A percentile compares a stretch with the other conserved stretches of the same genome.
Evolutionary conservation across 92 coral and sea anemone species (phyloP).

Genomic region (Meandrina meandrites): DNA sequence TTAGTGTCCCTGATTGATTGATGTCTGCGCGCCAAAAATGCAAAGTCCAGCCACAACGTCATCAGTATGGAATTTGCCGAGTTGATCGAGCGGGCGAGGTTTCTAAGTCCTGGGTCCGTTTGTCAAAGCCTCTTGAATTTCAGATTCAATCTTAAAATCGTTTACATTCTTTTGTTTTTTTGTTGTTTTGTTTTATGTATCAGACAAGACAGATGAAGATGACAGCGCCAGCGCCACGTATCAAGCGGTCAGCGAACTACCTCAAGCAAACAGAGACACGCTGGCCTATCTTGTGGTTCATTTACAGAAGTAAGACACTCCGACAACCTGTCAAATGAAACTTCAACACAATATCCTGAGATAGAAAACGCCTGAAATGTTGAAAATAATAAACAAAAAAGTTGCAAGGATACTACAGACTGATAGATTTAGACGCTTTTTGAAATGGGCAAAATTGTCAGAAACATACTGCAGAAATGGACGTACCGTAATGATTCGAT

Average conservation of each 20-base stretch:
- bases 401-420: too few relatives aligned
- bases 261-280: constrained; percentile 96
- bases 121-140: too few relatives aligned
- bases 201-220: constrained; percentile 85
- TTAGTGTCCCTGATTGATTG: not conserved
- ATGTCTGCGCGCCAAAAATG: not conserved
- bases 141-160: too few relatives aligned
- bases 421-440: not conserved
- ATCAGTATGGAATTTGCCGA: not conserved
- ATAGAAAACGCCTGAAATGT: too few relatives aligned
- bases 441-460: not conserved
- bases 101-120: not conserved
- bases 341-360: too few relatives aligned
- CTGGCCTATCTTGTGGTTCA: constrained; percentile 84
- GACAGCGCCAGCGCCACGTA: constrained; percentile 86
- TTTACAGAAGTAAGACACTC: constrained; percentile 77
- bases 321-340: too few relatives aligned
- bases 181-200: not conserved
- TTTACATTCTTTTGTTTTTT: not conserved
- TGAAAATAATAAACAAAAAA: too few relatives aligned
- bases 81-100: not conserved
- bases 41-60: not conserved
- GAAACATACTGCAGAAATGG: too few relatives aligned
- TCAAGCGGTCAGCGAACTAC: constrained; percentile 98
- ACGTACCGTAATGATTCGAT: too few relatives aligned